Conservation (phyloP, 2,797 vertebrate species). For the Odontamblyopus lacepedii region DNA sequence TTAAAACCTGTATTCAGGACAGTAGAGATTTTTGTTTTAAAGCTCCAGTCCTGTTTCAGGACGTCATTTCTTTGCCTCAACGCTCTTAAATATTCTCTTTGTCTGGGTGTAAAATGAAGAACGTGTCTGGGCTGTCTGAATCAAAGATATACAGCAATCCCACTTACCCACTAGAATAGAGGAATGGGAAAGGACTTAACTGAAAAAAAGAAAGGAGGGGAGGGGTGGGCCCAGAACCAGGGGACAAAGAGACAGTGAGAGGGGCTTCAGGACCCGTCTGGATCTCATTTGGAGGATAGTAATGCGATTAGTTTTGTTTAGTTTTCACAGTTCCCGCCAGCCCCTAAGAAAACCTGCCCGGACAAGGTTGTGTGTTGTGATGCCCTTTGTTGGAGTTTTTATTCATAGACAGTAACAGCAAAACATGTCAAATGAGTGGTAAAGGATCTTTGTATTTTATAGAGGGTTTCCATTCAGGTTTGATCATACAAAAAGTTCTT, state of each 20-base stretch:
- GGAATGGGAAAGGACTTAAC: conserved; percentile 1
- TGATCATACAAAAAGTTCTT: background rate
- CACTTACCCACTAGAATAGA: conserved; percentile 38
- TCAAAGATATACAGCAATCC: conserved; percentile 49
- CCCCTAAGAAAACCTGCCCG: conserved; percentile 59
- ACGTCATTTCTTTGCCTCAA: background rate
- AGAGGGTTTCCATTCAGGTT: background rate
- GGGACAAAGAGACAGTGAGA: conserved; percentile 31
- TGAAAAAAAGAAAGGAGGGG: conserved; percentile 7
- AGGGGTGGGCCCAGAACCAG: background rate
- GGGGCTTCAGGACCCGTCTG: conserved; percentile 66
- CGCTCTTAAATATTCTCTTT: conserved; percentile 37
- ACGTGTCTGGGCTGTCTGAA: conserved; percentile 42
- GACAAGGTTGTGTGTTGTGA: conserved; percentile 23
- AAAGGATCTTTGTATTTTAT: background rate
- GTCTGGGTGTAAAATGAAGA: conserved; percentile 52
- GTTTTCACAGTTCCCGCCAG: conserved; percentile 80
- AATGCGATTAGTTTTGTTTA: conserved; percentile 85
- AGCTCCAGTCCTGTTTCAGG: background rate
- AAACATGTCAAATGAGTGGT: background rate
- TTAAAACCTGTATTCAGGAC: too few species aligned
- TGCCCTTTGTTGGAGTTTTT: background rate
- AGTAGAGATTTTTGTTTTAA: background rate
- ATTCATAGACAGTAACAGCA: background rate
- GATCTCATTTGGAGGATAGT: conserved; percentile 80